Evolutionary conservation across 2,113 vertebrate species (phyloP).

Genomic region (Butastur rufipennis): DNA sequence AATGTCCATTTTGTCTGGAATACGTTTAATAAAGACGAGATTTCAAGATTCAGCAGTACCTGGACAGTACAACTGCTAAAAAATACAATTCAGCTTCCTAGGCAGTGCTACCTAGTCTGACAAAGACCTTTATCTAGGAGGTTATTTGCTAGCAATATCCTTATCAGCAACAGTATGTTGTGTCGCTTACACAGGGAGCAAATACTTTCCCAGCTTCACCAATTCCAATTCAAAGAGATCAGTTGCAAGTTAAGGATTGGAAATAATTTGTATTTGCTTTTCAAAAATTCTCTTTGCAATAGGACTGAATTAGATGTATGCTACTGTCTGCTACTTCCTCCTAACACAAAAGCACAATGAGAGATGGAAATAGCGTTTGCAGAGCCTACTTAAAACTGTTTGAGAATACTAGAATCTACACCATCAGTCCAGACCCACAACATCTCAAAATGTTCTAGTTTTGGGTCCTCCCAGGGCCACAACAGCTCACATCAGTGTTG

Average conservation of each 20-base stretch:
- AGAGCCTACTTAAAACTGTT: neutral
- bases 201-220: neutral
- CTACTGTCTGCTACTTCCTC: neutral
- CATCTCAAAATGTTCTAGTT: neutral
- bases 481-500: accelerated
- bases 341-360: neutral
- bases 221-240: neutral
- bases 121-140: neutral
- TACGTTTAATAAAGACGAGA: neutral
- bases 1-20: neutral
- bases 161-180: neutral
- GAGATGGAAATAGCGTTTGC: neutral
- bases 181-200: neutral
- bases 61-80: neutral
- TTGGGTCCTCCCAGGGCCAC: neutral
- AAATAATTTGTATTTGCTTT: neutral
- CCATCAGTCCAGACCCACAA: neutral
- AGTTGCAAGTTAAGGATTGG: neutral
- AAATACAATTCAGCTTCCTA: neutral
- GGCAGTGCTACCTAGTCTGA: neutral
- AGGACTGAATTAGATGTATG: neutral
- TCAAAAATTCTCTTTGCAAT: neutral
- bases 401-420: neutral
- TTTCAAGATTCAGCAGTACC: neutral
- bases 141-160: neutral